Conservation (phyloP, 2,888 invertebrate species). For the Lymantria monacha region DNA sequence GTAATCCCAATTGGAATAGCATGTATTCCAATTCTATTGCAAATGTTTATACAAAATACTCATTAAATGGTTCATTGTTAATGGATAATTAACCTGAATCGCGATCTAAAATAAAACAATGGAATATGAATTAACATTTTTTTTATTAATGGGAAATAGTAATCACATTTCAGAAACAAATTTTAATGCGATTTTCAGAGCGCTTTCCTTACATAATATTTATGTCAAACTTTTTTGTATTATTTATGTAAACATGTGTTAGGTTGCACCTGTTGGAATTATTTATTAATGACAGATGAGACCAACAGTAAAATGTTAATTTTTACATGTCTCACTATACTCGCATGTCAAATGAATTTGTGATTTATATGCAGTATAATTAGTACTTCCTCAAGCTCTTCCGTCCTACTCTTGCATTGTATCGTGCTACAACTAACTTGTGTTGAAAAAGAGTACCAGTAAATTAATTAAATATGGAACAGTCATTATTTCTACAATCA, state of each 20-base stretch:
- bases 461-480: conserved; percentile 14
- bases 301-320: neutral
- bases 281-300: conserved; percentile 11
- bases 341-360: conserved; percentile 2
- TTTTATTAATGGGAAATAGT: conserved; percentile 42
- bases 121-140: conserved; percentile 38
- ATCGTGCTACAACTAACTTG: conserved; percentile 16
- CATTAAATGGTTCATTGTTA: too few species aligned
- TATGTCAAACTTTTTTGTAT: too few species aligned
- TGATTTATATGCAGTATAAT: conserved; percentile 1
- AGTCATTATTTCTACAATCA: conserved; percentile 3
- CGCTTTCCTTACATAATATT: conserved; percentile 20
- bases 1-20: too few species aligned
- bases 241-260: conserved; percentile 16
- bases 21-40: too few species aligned
- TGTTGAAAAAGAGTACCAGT: conserved; percentile 20
- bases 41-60: too few species aligned
- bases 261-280: conserved; percentile 6
- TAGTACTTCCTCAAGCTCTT: conserved; percentile 10
- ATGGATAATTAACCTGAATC: too few species aligned
- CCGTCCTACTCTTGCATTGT: conserved; percentile 33
- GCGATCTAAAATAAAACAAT: conserved; percentile 3
- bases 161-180: conserved; percentile 38
- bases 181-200: conserved; percentile 23
- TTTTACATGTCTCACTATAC: neutral